Percentiles rank a stretch among this genome's conserved stretches.
These are phyloP conservation scores for Ovis canadensis DNA, from an alignment of 2,113 vertebrate genomes.

Conservation along the genomic window DNA sequence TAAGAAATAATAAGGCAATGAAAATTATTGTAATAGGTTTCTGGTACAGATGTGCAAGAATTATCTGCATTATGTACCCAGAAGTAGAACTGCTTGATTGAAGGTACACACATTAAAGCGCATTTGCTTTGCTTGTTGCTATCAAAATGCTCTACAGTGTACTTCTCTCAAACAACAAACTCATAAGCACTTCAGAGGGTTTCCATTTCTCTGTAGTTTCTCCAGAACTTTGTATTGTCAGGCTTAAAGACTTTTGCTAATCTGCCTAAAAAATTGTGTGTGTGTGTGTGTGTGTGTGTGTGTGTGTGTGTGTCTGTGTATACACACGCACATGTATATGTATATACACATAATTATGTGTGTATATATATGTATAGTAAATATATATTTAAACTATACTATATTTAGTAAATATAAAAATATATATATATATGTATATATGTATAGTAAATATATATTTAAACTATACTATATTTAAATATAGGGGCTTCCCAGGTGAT, in stretches of 20 bases:
- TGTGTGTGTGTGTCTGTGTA: background rate
- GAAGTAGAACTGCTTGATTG: background rate
- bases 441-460: background rate
- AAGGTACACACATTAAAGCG: background rate
- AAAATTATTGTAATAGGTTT: background rate
- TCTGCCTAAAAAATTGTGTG: background rate
- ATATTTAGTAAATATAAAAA: background rate
- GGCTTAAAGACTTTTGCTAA: background rate
- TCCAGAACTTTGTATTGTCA: background rate
- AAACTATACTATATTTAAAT: background rate
- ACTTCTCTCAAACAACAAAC: background rate
- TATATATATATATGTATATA: no score
- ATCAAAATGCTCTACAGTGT: background rate
- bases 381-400: background rate
- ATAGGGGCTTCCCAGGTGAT: background rate
- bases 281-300: background rate
- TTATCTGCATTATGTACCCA: background rate
- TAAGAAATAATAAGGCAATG: background rate
- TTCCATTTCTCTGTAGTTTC: background rate
- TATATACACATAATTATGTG: background rate
- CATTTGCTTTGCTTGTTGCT: background rate
- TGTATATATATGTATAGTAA: background rate
- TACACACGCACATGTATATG: background rate
- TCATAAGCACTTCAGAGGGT: background rate
- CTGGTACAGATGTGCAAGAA: background rate